Evolutionary conservation across 2,888 invertebrate genomes (phyloP).

Genomic region (Micoletzkya japonica): DNA sequence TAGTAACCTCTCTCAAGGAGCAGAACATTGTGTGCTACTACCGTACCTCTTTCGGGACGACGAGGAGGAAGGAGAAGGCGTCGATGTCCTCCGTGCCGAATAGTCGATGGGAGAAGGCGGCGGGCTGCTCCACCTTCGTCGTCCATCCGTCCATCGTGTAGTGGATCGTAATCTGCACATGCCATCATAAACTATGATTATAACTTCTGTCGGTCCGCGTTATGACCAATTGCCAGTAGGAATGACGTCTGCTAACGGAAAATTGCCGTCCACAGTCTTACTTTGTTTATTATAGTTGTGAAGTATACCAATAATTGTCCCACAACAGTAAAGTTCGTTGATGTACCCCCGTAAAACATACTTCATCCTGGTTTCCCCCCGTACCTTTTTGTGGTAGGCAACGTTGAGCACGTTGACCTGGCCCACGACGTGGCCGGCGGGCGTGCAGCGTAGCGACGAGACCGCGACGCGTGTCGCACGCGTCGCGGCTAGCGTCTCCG

Average conservation of each 20-base stretch:
- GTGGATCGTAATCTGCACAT: conserved; percentile 35
- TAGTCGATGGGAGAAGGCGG: conserved; percentile 39
- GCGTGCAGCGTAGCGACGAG: conserved; percentile 30
- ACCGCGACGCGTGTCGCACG: conserved; percentile 33
- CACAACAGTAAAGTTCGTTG: no score
- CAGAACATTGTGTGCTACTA: background rate
- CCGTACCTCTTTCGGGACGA: conserved; percentile 29
- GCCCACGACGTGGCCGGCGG: conserved; percentile 26
- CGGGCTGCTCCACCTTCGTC: conserved; percentile 32
- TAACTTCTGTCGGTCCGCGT: background rate
- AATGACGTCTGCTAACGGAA: no score
- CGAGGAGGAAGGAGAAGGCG: conserved; percentile 41
- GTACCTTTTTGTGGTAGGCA: conserved; percentile 39
- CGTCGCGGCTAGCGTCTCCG: conserved; percentile 34
- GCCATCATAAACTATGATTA: background rate
- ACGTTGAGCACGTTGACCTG: conserved; percentile 43
- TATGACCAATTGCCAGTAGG: no score
- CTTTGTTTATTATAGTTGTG: no score
- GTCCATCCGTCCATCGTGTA: conserved; percentile 40
- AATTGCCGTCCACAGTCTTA: no score
- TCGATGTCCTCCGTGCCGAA: conserved; percentile 41
- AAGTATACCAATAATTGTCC: no score
- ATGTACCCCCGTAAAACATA: no score
- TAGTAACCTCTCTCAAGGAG: background rate
- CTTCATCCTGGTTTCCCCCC: no score